These are phyloP conservation scores for Diabrotica undecimpunctata DNA, from an alignment of 1,140 invertebrate species.

Conservation along the genomic window DNA sequence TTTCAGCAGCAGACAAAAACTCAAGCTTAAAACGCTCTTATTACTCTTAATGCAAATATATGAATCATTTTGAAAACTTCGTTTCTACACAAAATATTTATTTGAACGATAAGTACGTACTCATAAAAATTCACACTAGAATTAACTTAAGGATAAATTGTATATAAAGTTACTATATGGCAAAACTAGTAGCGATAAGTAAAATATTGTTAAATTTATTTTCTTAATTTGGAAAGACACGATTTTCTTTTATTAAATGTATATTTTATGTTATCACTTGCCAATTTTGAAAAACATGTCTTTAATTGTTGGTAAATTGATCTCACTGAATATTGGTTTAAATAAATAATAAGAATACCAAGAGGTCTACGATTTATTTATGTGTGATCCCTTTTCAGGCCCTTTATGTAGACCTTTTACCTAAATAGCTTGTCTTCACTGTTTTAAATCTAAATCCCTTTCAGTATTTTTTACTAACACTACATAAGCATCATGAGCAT, in stretches of 20 bases:
- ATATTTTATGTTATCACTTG: conserved; percentile 16
- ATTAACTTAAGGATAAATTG: conserved; percentile 22
- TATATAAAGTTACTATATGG: conserved; percentile 36
- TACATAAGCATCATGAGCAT: no score
- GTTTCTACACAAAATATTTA: no score
- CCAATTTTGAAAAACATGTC: conserved; percentile 10
- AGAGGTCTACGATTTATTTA: no score
- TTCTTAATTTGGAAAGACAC: conserved; percentile 29
- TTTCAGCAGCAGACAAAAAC: no score
- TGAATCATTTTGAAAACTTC: no score
- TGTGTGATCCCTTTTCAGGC: no score
- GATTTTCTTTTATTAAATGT: conserved; percentile 33
- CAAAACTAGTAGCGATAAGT: conserved; percentile 30
- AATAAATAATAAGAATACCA: conserved; percentile 30
- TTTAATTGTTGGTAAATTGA: conserved; percentile 18
- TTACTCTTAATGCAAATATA: no score
- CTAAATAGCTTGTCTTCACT: no score
- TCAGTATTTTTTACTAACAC: no score
- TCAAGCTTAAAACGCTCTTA: no score
- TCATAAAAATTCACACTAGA: conserved; percentile 26
- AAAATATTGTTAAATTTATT: conserved; percentile 31
- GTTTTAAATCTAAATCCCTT: no score
- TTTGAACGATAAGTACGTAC: conserved; percentile 8
- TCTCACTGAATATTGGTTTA: conserved; percentile 37
- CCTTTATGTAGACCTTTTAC: no score